Base-by-base conservation (phyloP, 2,888 invertebrate genomes). In the Spilarctia lutea region DNA sequence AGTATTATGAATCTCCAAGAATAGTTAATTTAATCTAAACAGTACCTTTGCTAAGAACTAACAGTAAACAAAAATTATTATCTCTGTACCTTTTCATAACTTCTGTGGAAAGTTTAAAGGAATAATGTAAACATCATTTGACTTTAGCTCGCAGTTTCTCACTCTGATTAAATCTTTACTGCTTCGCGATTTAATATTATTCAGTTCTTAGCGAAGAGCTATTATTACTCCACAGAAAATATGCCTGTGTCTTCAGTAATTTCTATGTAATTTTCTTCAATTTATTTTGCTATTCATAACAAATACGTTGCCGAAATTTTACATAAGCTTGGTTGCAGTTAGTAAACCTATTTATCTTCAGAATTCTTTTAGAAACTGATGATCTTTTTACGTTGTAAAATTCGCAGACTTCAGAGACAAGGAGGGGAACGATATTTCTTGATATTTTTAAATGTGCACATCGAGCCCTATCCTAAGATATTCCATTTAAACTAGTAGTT, bases 121-220 rank as follows among this genome's bases (percentile, higher is more conserved):
- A 76, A 78, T 76, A 75, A 56, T 71, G 71, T 76, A 78, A 83
- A 76, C 67, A 78, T 74, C 68, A 71, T 76, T 76, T 68, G 75
- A 74, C 69, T 76, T 76, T 65, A 73, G 71, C 63, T 76, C 56
- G 42, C 48, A 73, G 73, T 72, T 76, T 76, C 73, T 75, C 70
- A 73, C 66, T 76, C 65, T 78, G 81, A 83, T 81, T 83, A 83
- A 76, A 81, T 81, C 68, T 76, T 81, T 39, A 72, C 67, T 65
- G 42, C 73, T 71, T 83, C 56, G 24, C 68, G 74, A 77, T 71
- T 74, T 75, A 72, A 75, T 67, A 52, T 73, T 74, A 67, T 60
- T 69, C 0, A 71, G 48, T 78, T 80, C 60, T 68, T 72, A 56
- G 67, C 42, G 27, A 68, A 56, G 67, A 67, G 20, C 56, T 72